Conservation (phyloP, 1,140 invertebrate genomes). For the Hypsibius dujardini region DNA sequence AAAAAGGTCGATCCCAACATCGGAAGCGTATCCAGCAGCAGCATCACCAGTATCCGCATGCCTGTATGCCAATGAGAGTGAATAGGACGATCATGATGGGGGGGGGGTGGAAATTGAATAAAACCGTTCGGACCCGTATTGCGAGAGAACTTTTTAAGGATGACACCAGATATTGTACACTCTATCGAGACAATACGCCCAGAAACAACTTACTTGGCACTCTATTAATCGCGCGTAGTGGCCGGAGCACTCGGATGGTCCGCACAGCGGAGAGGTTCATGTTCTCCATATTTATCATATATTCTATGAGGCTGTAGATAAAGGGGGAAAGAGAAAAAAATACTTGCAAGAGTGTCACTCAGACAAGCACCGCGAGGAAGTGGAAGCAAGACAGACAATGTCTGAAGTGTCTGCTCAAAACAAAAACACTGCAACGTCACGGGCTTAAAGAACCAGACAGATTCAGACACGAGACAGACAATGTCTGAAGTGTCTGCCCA, state of each 20-base stretch:
- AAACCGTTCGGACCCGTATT: conserved; percentile 18
- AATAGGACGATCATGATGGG: conserved; percentile 21
- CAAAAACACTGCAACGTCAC: too few relatives aligned
- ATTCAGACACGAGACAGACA: too few relatives aligned
- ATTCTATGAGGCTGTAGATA: conserved; percentile 62
- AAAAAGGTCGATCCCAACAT: conserved; percentile 97
- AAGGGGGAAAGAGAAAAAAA: conserved; percentile 23
- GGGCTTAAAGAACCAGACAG: too few relatives aligned
- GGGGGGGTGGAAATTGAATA: conserved; percentile 11
- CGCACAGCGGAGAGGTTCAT: conserved; percentile 93
- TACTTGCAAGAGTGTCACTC: not conserved
- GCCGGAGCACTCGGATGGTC: conserved; percentile 85
- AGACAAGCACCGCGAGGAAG: too few relatives aligned
- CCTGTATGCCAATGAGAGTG: conserved; percentile 42
- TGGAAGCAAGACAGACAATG: too few relatives aligned
- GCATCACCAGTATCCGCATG: conserved; percentile 94
- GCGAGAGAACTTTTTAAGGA: too few relatives aligned
- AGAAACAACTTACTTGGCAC: conserved; percentile 81
- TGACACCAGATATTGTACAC: too few relatives aligned
- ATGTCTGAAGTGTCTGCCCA: too few relatives aligned
- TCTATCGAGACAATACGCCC: conserved; percentile 17
- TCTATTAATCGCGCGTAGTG: conserved; percentile 89
- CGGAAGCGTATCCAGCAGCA: conserved; percentile 91
- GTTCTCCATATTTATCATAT: conserved; percentile 83
- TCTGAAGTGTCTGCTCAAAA: too few relatives aligned